A percentile compares a stretch with the other conserved stretches of the same genome.
Conservation (phyloP, 2,888 invertebrate genomes). For the Linnaemya vulpina region DNA sequence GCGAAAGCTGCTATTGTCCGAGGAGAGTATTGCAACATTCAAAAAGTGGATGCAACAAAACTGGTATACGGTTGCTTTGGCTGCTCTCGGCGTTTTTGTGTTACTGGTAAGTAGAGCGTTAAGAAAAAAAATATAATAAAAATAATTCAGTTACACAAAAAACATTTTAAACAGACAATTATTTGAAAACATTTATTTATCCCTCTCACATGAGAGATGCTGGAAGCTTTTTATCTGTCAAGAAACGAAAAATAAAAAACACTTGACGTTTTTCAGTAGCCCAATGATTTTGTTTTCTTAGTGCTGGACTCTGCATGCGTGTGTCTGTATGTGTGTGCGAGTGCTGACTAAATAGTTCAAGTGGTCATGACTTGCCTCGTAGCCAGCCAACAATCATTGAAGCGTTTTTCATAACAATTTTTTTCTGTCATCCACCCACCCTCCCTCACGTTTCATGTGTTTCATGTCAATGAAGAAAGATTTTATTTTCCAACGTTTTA, state of each 20-base stretch:
- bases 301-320: background rate
- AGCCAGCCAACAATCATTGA: slow-evolving; percentile 39
- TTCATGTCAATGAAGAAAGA: slow-evolving; percentile 45
- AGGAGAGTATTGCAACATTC: slow-evolving; percentile 94
- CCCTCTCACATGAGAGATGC: slow-evolving; percentile 21
- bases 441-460: slow-evolving; percentile 18
- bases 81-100: slow-evolving; percentile 88
- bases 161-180: background rate
- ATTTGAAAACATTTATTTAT: slow-evolving; percentile 32
- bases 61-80: slow-evolving; percentile 94
- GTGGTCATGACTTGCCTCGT: slow-evolving; percentile 50
- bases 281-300: slow-evolving; percentile 29
- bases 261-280: slow-evolving; percentile 7
- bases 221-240: background rate
- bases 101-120: slow-evolving; percentile 88
- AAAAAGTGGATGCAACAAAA: slow-evolving; percentile 93
- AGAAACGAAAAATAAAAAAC: background rate
- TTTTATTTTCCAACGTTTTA: slow-evolving; percentile 40
- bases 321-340: background rate
- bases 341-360: slow-evolving; percentile 45
- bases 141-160: background rate
- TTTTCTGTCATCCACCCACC: slow-evolving; percentile 1
- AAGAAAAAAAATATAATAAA: slow-evolving; percentile 9
- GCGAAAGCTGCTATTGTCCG: slow-evolving; percentile 92
- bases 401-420: slow-evolving; percentile 4